Conservation (phyloP, 1,140 invertebrate species). For the Phenacoccus solenopsis region DNA sequence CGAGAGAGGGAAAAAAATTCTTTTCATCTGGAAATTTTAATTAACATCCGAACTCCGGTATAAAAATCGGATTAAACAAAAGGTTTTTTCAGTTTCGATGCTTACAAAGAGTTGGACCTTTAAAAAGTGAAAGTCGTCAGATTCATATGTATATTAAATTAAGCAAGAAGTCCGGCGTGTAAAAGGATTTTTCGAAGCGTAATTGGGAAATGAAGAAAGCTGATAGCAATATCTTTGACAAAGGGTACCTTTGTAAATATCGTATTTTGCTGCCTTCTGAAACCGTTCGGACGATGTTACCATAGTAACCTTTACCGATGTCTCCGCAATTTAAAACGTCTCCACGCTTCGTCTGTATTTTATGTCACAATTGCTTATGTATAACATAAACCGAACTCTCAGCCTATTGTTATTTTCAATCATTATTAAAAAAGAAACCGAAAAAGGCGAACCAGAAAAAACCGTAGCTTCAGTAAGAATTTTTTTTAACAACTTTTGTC, state of each 20-base stretch:
- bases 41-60: neutral
- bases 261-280: neutral
- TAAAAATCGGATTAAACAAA: neutral
- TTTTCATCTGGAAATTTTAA: neutral
- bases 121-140: neutral
- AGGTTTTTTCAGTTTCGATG: neutral
- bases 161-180: neutral
- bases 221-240: slow-evolving; percentile 2
- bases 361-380: neutral
- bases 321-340: neutral
- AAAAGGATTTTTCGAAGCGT: neutral
- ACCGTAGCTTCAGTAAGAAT: no score
- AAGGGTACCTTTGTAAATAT: slow-evolving; percentile 2
- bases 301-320: neutral
- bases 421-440: neutral
- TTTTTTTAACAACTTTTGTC: no score
- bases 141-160: neutral
- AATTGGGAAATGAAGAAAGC: slow-evolving; percentile 1
- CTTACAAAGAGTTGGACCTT: no score
- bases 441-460: no score
- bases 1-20: neutral
- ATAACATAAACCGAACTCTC: neutral
- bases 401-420: neutral
- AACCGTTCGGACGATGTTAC: neutral
- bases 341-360: neutral